Percentiles rank a stretch among this genome's conserved stretches.
Evolutionary conservation across 2,113 vertebrate genomes (phyloP).

Genomic region (Xiphias gladius): DNA sequence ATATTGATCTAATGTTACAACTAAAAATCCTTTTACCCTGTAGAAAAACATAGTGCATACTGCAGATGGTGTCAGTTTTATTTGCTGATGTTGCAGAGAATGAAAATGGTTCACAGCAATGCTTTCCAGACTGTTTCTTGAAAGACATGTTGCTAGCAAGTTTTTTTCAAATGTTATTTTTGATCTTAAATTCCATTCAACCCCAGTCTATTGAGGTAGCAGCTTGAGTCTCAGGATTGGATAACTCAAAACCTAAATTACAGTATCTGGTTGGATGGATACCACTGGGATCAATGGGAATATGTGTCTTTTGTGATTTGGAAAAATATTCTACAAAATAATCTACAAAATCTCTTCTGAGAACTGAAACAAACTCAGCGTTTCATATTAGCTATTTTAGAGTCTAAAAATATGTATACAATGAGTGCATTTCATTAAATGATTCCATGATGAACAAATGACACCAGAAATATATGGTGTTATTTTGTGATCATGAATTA

Average conservation of each 20-base stretch:
- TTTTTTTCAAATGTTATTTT: slow-evolving; percentile 9
- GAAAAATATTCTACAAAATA: background rate
- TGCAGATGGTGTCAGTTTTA: slow-evolving; percentile 1
- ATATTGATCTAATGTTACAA: background rate
- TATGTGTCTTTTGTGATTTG: background rate
- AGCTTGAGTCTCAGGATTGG: background rate
- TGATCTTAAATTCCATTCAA: slow-evolving; percentile 16
- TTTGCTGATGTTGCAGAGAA: background rate
- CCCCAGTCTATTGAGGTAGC: background rate
- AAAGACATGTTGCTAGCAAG: background rate
- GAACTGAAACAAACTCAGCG: background rate
- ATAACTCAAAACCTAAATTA: slow-evolving; percentile 3
- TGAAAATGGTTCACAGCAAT: background rate
- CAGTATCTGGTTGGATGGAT: background rate
- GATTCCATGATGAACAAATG: background rate
- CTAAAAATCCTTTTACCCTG: slow-evolving; percentile 11
- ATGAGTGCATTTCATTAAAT: background rate
- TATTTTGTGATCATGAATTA: background rate
- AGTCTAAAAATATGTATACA: background rate
- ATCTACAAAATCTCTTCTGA: background rate
- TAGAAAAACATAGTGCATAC: background rate
- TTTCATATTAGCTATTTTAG: background rate
- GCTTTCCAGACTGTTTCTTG: slow-evolving; percentile 2
- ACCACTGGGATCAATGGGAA: background rate
- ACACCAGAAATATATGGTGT: background rate